Conservation (phyloP, 2,888 invertebrate genomes). For the Zhuqinia jingwanae region DNA sequence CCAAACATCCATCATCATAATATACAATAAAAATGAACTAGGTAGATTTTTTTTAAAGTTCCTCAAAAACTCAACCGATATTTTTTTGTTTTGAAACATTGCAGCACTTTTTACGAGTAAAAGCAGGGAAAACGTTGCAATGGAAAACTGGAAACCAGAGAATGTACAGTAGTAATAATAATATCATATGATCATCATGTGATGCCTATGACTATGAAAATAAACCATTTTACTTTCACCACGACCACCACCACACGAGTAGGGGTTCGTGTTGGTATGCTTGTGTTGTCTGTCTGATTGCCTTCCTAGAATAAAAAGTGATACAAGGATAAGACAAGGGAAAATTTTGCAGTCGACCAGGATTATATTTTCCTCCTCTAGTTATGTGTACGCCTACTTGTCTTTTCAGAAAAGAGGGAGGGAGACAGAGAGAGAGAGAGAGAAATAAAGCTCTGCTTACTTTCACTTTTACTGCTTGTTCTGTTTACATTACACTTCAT, state of each 20-base stretch:
- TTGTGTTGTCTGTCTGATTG: conserved; percentile 1
- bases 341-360: neutral
- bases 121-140: conserved; percentile 15
- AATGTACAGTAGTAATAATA: neutral
- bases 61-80: neutral
- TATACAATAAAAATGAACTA: conserved; percentile 8
- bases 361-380: neutral
- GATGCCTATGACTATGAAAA: neutral
- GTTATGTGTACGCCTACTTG: neutral
- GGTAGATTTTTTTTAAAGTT: neutral
- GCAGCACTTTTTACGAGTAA: neutral
- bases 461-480: neutral
- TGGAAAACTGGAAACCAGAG: too few species aligned
- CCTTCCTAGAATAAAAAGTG: neutral
- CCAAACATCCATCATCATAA: neutral
- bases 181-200: neutral
- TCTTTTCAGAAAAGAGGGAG: neutral
- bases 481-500: conserved; percentile 41
- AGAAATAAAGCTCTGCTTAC: neutral
- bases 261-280: neutral
- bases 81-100: neutral
- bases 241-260: neutral
- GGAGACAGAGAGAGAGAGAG: too few species aligned
- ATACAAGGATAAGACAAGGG: neutral
- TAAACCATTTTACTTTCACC: conserved; percentile 4